Evolutionary conservation across 2,797 vertebrate species (phyloP).

Genomic region (Mus spretus): DNA sequence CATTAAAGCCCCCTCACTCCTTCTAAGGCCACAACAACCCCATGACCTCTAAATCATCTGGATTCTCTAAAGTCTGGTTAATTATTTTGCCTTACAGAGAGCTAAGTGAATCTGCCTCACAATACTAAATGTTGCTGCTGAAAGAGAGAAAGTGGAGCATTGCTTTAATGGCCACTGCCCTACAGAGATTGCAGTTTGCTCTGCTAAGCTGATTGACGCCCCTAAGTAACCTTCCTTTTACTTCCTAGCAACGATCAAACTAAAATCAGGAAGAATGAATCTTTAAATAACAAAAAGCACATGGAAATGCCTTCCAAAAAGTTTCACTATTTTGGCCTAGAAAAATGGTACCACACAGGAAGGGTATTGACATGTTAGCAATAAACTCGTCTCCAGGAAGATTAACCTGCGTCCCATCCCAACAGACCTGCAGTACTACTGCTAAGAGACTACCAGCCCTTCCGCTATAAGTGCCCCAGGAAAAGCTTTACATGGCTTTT

Average conservation of each 20-base stretch:
- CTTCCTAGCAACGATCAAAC: conserved; percentile 68
- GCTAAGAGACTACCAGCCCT: conserved; percentile 5
- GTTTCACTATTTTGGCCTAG: neutral
- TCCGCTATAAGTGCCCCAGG: conserved; percentile 56
- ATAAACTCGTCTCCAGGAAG: neutral
- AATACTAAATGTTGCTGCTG: conserved; percentile 6
- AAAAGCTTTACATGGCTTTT: conserved; percentile 56
- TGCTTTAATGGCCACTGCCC: conserved; percentile 69
- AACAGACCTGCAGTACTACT: neutral
- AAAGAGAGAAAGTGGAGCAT: conserved; percentile 58
- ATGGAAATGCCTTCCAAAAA: conserved; percentile 66
- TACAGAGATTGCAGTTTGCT: conserved; percentile 58
- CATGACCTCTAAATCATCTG: conserved; percentile 74
- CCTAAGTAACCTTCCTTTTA: conserved; percentile 43
- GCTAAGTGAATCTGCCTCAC: conserved; percentile 61
- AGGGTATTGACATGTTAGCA: conserved; percentile 12
- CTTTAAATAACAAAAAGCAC: conserved; percentile 67
- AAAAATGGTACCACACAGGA: conserved; percentile 62
- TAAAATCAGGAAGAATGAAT: conserved; percentile 67
- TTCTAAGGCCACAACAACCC: conserved; percentile 33
- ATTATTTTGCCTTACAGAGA: conserved; percentile 72
- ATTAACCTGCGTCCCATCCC: conserved; percentile 17
- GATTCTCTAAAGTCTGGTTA: conserved; percentile 64
- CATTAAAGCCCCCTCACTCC: conserved; percentile 65
- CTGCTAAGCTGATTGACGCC: conserved; percentile 69